Percentiles rank a stretch among this genome's conserved stretches.
phyloP scores from a whole-genome alignment of 2,888 invertebrate species.

The Schrankia costaestrigalis region DNA sequence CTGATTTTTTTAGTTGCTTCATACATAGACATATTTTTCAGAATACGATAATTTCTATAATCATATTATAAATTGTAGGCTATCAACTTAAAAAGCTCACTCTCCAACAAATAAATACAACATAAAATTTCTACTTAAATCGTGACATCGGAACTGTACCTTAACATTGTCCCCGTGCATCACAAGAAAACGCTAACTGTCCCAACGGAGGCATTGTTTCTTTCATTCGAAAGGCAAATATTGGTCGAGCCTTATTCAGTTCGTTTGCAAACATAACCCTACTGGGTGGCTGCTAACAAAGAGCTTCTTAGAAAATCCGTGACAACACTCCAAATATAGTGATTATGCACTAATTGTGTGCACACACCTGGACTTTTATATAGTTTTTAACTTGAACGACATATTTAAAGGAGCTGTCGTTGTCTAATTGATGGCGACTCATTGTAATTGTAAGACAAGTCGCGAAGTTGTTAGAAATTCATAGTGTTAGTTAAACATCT shows the following conservation, averaged over 20 bases:
- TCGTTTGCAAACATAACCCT: conserved; percentile 73
- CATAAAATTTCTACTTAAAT: too few species aligned
- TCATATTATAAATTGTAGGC: too few species aligned
- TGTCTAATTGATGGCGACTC: conserved; percentile 59
- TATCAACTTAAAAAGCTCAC: too few species aligned
- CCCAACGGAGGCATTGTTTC: conserved; percentile 73
- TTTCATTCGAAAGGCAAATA: conserved; percentile 77
- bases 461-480: conserved; percentile 39
- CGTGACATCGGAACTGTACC: conserved; percentile 28
- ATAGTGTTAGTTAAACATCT: conserved; percentile 25
- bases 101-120: too few species aligned
- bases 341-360: conserved; percentile 76
- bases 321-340: conserved; percentile 75
- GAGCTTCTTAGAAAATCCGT: conserved; percentile 68
- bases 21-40: not conserved
- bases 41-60: not conserved
- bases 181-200: conserved; percentile 69
- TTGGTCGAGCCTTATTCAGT: conserved; percentile 68
- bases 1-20: too few species aligned
- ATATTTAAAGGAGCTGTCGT: conserved; percentile 56
- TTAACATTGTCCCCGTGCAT: conserved; percentile 54
- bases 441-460: conserved; percentile 51
- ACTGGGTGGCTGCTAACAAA: conserved; percentile 75
- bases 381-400: conserved; percentile 65
- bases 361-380: conserved; percentile 70